These are phyloP conservation scores for Ochotona princeps DNA, from an alignment of 2,113 vertebrate genomes.

Conservation along the genomic window DNA sequence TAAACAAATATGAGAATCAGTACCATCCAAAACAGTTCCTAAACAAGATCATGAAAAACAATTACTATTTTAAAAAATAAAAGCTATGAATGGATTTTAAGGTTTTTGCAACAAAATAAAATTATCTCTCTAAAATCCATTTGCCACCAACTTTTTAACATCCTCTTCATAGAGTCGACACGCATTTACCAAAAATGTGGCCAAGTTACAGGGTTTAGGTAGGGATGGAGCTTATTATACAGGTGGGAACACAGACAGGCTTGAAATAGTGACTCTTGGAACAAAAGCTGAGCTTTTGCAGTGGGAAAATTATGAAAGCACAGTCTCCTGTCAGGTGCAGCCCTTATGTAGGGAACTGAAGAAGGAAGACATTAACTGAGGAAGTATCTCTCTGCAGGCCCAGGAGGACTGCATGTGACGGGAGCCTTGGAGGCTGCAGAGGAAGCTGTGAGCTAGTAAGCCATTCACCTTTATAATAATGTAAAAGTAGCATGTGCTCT, in stretches of 20 bases:
- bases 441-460: neutral
- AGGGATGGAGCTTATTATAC: neutral
- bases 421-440: neutral
- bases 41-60: too few relatives aligned
- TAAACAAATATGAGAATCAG: neutral
- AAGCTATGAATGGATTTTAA: too few relatives aligned
- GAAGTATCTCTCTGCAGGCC: neutral
- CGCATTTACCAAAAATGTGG: neutral
- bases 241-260: neutral
- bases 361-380: neutral
- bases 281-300: neutral
- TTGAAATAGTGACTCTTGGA: neutral
- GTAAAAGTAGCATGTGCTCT: neutral
- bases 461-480: neutral
- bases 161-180: neutral
- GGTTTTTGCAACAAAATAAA: too few relatives aligned
- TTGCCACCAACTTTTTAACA: too few relatives aligned
- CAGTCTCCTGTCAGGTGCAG: neutral
- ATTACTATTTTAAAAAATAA: too few relatives aligned
- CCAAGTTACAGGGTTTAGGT: neutral
- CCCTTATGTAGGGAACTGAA: neutral
- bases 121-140: too few relatives aligned
- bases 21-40: neutral
- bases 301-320: rapidly evolving
- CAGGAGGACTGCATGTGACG: neutral